These are phyloP conservation scores for Coreoperca whiteheadi DNA, from an alignment of 2,113 vertebrate species.

Conservation along the genomic window DNA sequence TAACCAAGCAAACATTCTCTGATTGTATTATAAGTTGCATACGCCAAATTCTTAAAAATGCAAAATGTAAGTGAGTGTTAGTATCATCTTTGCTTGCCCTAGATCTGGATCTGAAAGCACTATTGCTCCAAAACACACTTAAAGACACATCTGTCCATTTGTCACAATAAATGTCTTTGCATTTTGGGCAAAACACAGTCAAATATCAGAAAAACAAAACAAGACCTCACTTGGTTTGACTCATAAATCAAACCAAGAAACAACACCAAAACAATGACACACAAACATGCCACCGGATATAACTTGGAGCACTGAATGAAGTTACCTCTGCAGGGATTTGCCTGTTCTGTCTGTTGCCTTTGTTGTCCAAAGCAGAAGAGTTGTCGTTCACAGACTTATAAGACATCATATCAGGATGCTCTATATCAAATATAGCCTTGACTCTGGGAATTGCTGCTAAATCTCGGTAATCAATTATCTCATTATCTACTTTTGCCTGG, in stretches of 20 bases:
- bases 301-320: conserved; percentile 22
- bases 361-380: conserved; percentile 86
- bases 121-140: background rate
- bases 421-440: conserved; percentile 99
- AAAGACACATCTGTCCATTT: background rate
- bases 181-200: conserved; percentile 5
- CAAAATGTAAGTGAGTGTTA: background rate
- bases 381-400: conserved; percentile 92
- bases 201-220: conserved; percentile 23
- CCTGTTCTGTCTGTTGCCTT: conserved; percentile 85
- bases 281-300: conserved; percentile 38
- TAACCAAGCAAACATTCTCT: background rate
- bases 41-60: background rate
- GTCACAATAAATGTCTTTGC: background rate
- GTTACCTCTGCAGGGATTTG: conserved; percentile 94
- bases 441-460: conserved; percentile 99
- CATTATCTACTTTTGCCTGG: conserved; percentile 99
- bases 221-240: conserved; percentile 45
- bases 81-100: background rate
- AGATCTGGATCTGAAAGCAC: background rate
- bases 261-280: conserved; percentile 27
- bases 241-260: conserved; percentile 44
- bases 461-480: conserved; percentile 98
- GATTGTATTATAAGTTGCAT: background rate
- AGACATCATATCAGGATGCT: conserved; percentile 97